Base-by-base conservation (phyloP, 2,113 vertebrate genomes). In the Oxyruncus cristatus region DNA sequence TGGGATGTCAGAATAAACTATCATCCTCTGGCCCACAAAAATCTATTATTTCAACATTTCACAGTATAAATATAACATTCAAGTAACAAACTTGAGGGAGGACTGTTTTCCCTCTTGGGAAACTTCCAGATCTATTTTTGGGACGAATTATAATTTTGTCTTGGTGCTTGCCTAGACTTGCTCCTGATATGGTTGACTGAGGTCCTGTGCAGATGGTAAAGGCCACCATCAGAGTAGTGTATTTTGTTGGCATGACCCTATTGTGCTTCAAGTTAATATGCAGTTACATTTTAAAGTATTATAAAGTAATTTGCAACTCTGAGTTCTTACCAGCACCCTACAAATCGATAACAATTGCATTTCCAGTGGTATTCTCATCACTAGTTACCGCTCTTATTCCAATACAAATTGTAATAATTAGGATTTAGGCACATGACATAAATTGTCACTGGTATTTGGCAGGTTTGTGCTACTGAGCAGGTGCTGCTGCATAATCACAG, bases 371-470 rank as follows among this genome's bases (percentile, higher is more conserved):
- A 5, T 73, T 82, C 20, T 66, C 28, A 9, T 61, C 2, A 3
- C 22, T 27, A 6, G 16, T 30, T 35, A 6, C 35, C 35, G 42
- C 35, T 82, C 33, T 35, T 66, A 17, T 42, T 55, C 27, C 70
- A 76, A 12, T 22, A 53, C 12, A 33, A 44, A 55, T 8, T 4
- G 76, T 26, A 68, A 72, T 32, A 22, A 47, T 20, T 19, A 18
- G 21, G 78, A 46, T 77, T 44, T 8, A 12, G 61, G 35, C 52
- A 11, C 6, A 3, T 41, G 62, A 32, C 32, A 65, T 33, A 49
- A n/a, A 20, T 44, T 35, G 24, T 66, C 8, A 8, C 79, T 92
- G 86, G 33, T 11, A 8, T 76, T 90, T 94, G 94, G 90, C 94
- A 72, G 61, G 22, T 52, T 33, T 71, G 52, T 56, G 62, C 39